A percentile compares a stretch with the other conserved stretches of the same genome.
These are phyloP conservation scores for Saguinus imperator DNA, from an alignment of 2,113 vertebrate species.

Conservation along the genomic window DNA sequence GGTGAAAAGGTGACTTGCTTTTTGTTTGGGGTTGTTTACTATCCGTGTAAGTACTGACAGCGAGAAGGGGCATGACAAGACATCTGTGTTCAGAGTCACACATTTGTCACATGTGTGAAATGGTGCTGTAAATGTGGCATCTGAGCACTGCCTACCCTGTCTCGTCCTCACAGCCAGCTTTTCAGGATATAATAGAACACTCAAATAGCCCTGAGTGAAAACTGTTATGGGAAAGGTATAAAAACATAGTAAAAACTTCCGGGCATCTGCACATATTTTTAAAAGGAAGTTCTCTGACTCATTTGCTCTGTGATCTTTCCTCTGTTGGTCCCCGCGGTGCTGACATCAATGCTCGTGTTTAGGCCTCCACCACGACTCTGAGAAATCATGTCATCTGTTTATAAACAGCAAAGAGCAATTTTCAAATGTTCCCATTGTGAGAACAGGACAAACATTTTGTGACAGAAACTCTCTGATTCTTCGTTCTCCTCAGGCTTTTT, in stretches of 20 bases:
- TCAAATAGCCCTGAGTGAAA: background rate
- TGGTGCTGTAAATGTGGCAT: slow-evolving; percentile 2
- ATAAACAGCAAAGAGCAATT: slow-evolving; percentile 56
- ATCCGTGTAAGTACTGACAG: background rate
- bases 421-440: slow-evolving; percentile 46
- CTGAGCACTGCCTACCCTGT: background rate
- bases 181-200: background rate
- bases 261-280: slow-evolving; percentile 46
- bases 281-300: slow-evolving; percentile 56
- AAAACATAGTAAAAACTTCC: background rate
- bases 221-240: slow-evolving; percentile 66
- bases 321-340: background rate
- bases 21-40: background rate
- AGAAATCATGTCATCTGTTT: slow-evolving; percentile 54
- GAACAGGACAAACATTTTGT: slow-evolving; percentile 57
- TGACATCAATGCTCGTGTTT: slow-evolving; percentile 35
- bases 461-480: slow-evolving; percentile 48
- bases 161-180: background rate
- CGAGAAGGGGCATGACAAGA: background rate
- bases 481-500: slow-evolving; percentile 25
- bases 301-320: slow-evolving; percentile 18
- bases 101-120: background rate
- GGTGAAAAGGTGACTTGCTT: background rate
- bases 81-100: background rate
- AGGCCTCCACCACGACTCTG: background rate